A percentile compares a stretch with the other conserved stretches of the same genome.
Evolutionary conservation across 2,888 invertebrate genomes (phyloP).

Genomic region (Lomographa bimaculata): DNA sequence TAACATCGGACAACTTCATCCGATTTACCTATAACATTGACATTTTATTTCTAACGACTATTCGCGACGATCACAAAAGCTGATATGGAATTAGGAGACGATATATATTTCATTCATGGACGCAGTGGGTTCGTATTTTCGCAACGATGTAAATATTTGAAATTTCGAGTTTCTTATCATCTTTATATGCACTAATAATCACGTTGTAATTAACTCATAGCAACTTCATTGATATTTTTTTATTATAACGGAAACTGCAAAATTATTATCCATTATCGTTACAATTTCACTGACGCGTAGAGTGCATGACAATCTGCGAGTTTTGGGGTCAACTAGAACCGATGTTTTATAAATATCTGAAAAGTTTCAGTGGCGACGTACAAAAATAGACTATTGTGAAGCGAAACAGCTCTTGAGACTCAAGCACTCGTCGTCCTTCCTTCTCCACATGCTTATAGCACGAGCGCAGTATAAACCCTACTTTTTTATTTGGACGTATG

Average conservation of each 20-base stretch:
- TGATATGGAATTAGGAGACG: constrained; percentile 74
- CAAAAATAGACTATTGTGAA: constrained; percentile 52
- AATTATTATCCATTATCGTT: no score
- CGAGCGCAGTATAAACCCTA: background rate
- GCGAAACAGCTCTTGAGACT: constrained; percentile 44
- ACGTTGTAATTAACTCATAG: constrained; percentile 7
- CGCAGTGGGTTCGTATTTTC: constrained; percentile 69
- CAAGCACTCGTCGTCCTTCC: constrained; percentile 39
- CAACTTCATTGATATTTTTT: background rate
- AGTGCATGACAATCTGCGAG: constrained; percentile 15
- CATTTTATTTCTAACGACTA: background rate
- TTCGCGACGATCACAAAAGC: no score
- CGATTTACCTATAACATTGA: no score
- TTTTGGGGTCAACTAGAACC: constrained; percentile 47
- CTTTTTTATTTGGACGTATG: no score
- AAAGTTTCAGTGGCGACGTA: constrained; percentile 13
- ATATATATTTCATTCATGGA: constrained; percentile 67
- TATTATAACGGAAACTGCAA: no score
- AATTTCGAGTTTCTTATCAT: constrained; percentile 11
- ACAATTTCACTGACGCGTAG: constrained; percentile 10
- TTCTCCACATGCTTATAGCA: constrained; percentile 19
- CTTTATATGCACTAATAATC: constrained; percentile 13
- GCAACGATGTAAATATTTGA: constrained; percentile 28
- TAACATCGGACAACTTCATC: no score
- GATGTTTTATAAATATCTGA: constrained; percentile 16